These are phyloP conservation scores for Butorides virescens DNA, from an alignment of 2,113 vertebrate genomes.

Conservation along the genomic window DNA sequence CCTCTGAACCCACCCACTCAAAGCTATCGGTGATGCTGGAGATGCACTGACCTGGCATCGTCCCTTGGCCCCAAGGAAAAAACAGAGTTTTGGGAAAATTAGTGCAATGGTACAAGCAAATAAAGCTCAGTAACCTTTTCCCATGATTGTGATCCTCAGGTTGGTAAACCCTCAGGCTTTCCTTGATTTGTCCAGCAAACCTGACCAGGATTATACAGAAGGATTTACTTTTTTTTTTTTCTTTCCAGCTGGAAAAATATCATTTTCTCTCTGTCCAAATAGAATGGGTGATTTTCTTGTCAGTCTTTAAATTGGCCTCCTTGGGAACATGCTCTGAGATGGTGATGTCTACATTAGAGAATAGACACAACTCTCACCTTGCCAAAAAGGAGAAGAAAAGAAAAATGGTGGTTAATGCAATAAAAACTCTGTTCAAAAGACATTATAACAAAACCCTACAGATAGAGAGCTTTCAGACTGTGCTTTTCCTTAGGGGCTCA, in stretches of 20 bases:
- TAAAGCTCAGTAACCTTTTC: neutral
- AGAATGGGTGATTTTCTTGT: constrained; percentile 7
- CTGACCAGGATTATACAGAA: neutral
- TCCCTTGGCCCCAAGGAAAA: too few relatives aligned
- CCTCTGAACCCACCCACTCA: fast-evolving
- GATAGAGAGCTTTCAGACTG: neutral
- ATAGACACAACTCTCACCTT: neutral
- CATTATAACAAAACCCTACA: neutral
- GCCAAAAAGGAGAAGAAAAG: neutral
- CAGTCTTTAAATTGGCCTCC: constrained; percentile 38
- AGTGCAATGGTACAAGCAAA: neutral
- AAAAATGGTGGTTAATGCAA: neutral
- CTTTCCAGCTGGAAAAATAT: neutral
- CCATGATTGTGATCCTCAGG: neutral
- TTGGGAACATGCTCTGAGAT: neutral
- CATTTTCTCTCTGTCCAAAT: neutral
- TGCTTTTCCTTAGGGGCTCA: neutral
- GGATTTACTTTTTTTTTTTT: neutral
- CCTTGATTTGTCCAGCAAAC: neutral
- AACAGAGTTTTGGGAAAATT: neutral
- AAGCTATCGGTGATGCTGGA: neutral
- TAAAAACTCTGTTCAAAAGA: neutral
- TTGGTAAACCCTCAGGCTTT: neutral
- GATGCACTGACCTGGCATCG: fast-evolving
- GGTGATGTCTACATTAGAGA: constrained; percentile 29